Conservation (phyloP, 2,797 vertebrate genomes). For the Aselliscus stoliczkanus region DNA sequence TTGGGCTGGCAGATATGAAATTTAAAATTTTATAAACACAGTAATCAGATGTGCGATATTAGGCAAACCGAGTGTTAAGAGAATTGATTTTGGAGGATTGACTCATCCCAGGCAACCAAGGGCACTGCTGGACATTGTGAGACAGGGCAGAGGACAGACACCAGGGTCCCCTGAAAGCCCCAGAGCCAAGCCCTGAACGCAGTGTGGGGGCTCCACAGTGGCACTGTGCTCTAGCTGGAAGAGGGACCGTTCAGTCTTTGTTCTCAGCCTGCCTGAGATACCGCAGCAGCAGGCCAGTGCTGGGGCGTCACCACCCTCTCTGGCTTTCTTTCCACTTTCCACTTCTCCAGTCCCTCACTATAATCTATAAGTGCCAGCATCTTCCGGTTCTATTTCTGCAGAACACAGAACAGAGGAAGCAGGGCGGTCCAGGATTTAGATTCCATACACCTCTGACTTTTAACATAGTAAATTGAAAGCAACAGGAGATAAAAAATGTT, state of each 20-base stretch:
- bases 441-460: background rate
- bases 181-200: background rate
- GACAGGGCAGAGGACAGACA: background rate
- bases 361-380: constrained; percentile 64
- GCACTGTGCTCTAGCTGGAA: background rate
- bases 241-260: background rate
- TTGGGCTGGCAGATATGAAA: background rate
- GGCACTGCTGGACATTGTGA: no score
- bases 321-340: background rate
- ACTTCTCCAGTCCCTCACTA: background rate
- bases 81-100: background rate
- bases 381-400: constrained; percentile 63
- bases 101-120: background rate
- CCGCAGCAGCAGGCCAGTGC: constrained; percentile 36
- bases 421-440: constrained; percentile 39
- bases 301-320: background rate
- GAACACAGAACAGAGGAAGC: background rate
- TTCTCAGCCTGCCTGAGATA: constrained; percentile 13
- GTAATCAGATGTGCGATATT: background rate
- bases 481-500: background rate
- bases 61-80: background rate
- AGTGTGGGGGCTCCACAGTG: background rate
- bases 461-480: constrained; percentile 33
- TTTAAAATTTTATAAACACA: background rate
- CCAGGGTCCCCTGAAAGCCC: background rate